These are phyloP conservation scores for Archaeoteleia sp. DNA, from an alignment of 2,888 invertebrate genomes.

Conservation along the genomic window DNA sequence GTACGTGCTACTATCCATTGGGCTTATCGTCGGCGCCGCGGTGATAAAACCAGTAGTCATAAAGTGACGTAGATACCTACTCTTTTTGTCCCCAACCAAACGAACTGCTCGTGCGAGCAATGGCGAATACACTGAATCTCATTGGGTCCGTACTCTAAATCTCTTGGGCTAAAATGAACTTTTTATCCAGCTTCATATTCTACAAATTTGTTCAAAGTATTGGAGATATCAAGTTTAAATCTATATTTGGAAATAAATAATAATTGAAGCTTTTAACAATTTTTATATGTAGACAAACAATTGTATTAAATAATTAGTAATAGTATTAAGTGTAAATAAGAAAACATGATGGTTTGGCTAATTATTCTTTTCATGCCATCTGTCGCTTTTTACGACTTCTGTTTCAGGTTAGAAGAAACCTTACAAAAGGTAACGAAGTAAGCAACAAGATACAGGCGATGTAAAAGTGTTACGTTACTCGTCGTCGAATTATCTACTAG, in stretches of 20 bases:
- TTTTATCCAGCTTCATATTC: too few relatives aligned
- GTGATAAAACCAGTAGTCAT: conserved; percentile 48
- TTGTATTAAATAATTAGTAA: too few relatives aligned
- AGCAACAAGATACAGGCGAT: background rate
- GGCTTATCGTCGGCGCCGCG: conserved; percentile 21
- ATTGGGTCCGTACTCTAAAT: conserved; percentile 17
- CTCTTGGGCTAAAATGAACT: conserved; percentile 15
- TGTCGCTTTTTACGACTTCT: conserved; percentile 41
- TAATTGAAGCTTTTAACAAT: too few relatives aligned
- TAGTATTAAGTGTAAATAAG: too few relatives aligned
- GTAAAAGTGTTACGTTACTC: too few relatives aligned
- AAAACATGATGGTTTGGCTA: too few relatives aligned
- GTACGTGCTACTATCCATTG: background rate
- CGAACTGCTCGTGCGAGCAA: conserved; percentile 30
- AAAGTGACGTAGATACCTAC: conserved; percentile 40
- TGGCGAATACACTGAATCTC: conserved; percentile 14
- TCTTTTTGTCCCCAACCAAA: conserved; percentile 35
- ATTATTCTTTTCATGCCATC: too few relatives aligned
- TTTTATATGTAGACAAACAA: too few relatives aligned
- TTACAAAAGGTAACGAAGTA: conserved; percentile 19
- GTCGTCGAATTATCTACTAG: too few relatives aligned
- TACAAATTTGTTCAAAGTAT: too few relatives aligned
- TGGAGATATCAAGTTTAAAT: too few relatives aligned
- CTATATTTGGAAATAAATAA: too few relatives aligned
- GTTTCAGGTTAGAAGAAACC: conserved; percentile 42